A percentile compares a stretch with the other conserved stretches of the same genome.
Conservation (phyloP, 1,140 invertebrate species). For the Drosophila kanapiae region DNA sequence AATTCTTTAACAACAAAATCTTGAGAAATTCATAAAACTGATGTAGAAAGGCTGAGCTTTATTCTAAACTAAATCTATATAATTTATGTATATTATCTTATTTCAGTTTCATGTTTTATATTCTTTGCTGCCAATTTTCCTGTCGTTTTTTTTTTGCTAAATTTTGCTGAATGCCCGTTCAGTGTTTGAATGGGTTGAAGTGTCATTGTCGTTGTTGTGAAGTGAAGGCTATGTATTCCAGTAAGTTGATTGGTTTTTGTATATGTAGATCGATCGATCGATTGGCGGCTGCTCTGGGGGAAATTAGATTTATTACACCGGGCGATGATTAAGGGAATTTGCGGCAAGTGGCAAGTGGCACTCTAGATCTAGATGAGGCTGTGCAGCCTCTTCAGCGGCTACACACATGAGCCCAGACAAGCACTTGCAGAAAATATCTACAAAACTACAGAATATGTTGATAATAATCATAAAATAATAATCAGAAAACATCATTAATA, state of each 20-base stretch:
- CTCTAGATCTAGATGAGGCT: conserved; percentile 36
- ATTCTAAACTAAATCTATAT: too few species aligned
- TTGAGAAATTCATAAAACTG: too few species aligned
- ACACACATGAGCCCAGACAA: not conserved
- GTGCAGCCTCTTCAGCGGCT: conserved; percentile 8
- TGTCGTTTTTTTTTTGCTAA: not conserved
- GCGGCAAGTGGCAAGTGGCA: conserved; percentile 49
- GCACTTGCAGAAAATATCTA: not conserved
- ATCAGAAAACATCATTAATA: too few species aligned
- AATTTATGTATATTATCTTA: too few species aligned
- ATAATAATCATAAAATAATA: too few species aligned
- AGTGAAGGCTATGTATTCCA: conserved; percentile 27
- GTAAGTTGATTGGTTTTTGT: conserved; percentile 38
- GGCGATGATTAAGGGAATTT: conserved; percentile 69
- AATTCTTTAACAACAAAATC: not conserved
- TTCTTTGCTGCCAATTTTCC: not conserved
- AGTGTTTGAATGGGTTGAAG: conserved; percentile 9
- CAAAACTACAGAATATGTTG: not conserved
- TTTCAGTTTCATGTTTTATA: not conserved
- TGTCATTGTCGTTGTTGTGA: not conserved
- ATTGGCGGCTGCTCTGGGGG: conserved; percentile 46
- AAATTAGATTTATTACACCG: conserved; percentile 68
- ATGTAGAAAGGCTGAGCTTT: too few species aligned
- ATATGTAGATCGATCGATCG: conserved; percentile 36
- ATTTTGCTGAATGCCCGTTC: not conserved